Evolutionary conservation across 1,140 invertebrate species (phyloP).

Genomic region (Pachyrhynchus sulphureomaculatus): DNA sequence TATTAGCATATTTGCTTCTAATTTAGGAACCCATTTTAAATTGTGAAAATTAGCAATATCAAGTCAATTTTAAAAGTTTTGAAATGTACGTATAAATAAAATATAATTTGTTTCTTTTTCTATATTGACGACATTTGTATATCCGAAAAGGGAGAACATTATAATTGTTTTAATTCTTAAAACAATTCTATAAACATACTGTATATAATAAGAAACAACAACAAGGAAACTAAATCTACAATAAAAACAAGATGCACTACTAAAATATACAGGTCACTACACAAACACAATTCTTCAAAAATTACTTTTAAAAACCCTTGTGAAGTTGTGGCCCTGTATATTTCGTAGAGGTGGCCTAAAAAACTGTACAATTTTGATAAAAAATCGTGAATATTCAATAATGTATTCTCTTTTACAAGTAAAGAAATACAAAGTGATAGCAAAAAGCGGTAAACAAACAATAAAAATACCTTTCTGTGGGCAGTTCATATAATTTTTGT

Average conservation of each 20-base stretch:
- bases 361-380: constrained; percentile 19
- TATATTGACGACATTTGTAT: no score
- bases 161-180: no score
- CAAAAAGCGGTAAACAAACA: neutral
- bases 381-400: neutral
- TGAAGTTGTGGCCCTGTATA: constrained; percentile 36
- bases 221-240: neutral
- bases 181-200: no score
- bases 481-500: neutral
- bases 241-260: constrained; percentile 23
- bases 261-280: constrained; percentile 33
- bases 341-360: constrained; percentile 37
- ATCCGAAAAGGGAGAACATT: no score
- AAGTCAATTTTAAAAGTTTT: no score
- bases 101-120: no score
- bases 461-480: neutral
- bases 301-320: neutral
- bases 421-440: constrained; percentile 1
- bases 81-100: no score
- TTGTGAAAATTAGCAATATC: no score
- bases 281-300: constrained; percentile 11
- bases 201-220: no score
- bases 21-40: no score
- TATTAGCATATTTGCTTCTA: no score
- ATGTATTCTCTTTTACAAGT: constrained; percentile 22